Base-by-base conservation (phyloP, 2,797 vertebrate species). In the Sciaenops ocellatus region DNA sequence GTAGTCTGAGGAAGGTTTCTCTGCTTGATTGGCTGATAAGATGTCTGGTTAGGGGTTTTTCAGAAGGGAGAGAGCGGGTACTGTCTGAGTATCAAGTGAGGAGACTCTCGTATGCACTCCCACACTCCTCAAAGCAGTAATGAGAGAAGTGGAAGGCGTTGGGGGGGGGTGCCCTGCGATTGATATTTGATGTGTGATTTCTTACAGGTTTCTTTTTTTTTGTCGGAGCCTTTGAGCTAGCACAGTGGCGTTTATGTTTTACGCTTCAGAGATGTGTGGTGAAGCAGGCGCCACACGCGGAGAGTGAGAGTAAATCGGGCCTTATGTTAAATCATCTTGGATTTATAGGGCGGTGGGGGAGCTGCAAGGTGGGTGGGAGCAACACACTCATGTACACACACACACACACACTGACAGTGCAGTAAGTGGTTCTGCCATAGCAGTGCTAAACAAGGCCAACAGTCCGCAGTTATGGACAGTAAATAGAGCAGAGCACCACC, bases 401-500 rank as follows among this genome's bases (percentile, higher is more conserved):
- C 56, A 50, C 18, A 69, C 34, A 48, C 26, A 66, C 68, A 44
- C 3, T 34, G 63, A 79, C 73, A 64, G 57, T 61, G 73, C 86
- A 80, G 80, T 87, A 89, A 89, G 77, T 88, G 83, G 83, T 88
- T 91, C 79, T 78, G 82, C 78, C 82, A 78, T 78, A 82, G 79
- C 73, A 71, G 85, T 78, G 76, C 82, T 87, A 83, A 92, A 94
- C 90, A 90, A 93, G 91, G 93, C 90, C 89, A 89, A 81, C 85
- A 65, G 86, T 78, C 78, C 24, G 2, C 73, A 80, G 83, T 91
- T 90, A 92, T 87, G 86, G 89, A 90, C 87, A 87, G 85, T 92
- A 93, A 94, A 92, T 90, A 92, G 88, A 91, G 87, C 90, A 76
- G 73, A 91, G 80, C 85, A 83, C 59, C 72, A 86, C 87, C 91